Evolutionary conservation across 2,113 vertebrate genomes (phyloP), one percentile per base, ranked within the genome.

Genomic region (Odontesthes bonariensis): DNA sequence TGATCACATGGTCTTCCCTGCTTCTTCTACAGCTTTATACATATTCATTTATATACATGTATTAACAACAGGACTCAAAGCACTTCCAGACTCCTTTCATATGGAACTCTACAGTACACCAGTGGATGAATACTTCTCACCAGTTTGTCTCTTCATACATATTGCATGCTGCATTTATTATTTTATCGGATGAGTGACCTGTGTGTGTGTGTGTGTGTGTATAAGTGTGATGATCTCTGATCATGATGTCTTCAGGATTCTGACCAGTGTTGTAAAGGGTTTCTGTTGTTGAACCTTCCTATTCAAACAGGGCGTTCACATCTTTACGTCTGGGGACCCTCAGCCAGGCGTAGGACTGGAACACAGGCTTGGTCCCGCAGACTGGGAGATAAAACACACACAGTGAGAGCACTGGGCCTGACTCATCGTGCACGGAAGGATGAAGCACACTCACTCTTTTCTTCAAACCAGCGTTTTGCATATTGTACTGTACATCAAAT

Each of bases 401-500:
- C 22, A 72, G 6, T 47, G 49, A 72, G 80, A 77, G 84, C 78
- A 76, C 67, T 54, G 55, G 69, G 90, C 83, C 61, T 69, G 70
- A 89, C 57, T 23, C 17, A 75, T 49, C 54, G 69, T 70, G 83
- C 69, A 69, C 14, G 20, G 31, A 53, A 79, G 55, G 84, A 71
- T 51, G 79, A 81, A 85, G 79, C 82, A 47, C 76, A 86, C 83
- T 76, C 81, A 73, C 73, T 79, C 75, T 13, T 85, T 54, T 87
- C 79, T 72, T 83, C 73, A 84, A 73, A 67, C 82, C 87, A 88
- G 89, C 85, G 75, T 87, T 27, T 93, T 94, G 93, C 93, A 92
- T 94, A 93, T 92, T 89, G 75, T 89, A 89, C 87, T 87, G 69
- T 79, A 90, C 82, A 86, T 55, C 70, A 82, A 86, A 84, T 82